Conservation (phyloP, 2,113 vertebrate species). For the Gobiocypris rarus region DNA sequence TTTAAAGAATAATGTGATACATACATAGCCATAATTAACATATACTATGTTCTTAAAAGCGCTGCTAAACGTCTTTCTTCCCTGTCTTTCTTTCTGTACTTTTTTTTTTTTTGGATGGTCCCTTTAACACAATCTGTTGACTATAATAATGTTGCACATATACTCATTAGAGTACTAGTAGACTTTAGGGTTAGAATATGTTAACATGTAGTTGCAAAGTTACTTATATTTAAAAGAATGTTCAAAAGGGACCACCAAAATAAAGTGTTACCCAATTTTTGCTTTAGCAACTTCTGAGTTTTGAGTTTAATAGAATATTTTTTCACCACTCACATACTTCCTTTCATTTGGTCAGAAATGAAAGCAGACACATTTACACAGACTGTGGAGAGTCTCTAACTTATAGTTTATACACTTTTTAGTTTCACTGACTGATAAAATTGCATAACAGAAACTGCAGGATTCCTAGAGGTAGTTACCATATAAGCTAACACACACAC, state of each 20-base stretch:
- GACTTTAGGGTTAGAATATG: no score
- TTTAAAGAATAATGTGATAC: neutral
- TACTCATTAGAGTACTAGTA: no score
- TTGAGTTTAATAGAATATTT: neutral
- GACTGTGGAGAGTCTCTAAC: neutral
- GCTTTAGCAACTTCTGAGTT: neutral
- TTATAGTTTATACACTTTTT: neutral
- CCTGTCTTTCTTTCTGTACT: neutral
- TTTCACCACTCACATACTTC: slow-evolving; percentile 2
- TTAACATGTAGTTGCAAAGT: no score
- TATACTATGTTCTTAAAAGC: neutral
- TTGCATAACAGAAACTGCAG: slow-evolving; percentile 30
- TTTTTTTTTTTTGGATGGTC: neutral
- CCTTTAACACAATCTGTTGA: no score
- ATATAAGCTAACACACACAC: neutral
- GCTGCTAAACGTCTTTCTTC: no score
- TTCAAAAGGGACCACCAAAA: no score
- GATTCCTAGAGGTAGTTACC: slow-evolving; percentile 28
- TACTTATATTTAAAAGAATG: no score
- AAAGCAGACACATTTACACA: neutral
- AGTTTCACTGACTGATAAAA: neutral
- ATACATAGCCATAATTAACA: neutral
- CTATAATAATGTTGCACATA: no score
- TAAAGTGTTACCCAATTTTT: neutral
- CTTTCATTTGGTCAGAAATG: slow-evolving; percentile 2